Conservation (phyloP, 2,113 vertebrate species). For the Guaruba guarouba region DNA sequence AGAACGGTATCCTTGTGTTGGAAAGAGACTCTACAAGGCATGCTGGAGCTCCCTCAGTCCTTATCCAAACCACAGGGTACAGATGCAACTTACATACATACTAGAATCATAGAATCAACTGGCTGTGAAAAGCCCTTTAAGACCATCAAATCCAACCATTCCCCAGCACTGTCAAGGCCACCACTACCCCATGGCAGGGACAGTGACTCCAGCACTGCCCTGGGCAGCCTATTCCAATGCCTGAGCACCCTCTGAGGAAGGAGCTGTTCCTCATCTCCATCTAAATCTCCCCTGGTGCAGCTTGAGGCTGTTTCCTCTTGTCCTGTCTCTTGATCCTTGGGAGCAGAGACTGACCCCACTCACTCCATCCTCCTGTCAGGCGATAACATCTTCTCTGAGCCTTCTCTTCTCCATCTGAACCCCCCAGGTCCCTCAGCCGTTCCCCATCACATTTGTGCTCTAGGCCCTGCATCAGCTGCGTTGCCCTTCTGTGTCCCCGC, state of each 20-base stretch:
- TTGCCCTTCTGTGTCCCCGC: neutral
- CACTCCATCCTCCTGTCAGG: too few relatives aligned
- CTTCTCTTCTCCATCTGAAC: neutral
- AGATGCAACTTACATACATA: neutral
- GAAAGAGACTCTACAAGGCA: neutral
- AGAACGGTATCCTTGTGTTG: fast-evolving
- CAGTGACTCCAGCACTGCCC: neutral
- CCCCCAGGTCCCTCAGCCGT: neutral
- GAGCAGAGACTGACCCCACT: too few relatives aligned
- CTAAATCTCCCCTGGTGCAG: too few relatives aligned
- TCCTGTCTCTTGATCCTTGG: too few relatives aligned
- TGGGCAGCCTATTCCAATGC: neutral
- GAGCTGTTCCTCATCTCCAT: neutral
- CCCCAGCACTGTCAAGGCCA: neutral
- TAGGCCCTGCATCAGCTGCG: neutral
- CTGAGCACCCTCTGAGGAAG: neutral
- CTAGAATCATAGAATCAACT: neutral
- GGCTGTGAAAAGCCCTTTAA: neutral
- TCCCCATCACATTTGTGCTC: neutral
- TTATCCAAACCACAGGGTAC: neutral
- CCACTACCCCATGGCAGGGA: neutral
- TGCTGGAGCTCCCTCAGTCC: neutral
- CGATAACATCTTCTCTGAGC: too few relatives aligned
- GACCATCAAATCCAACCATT: neutral
- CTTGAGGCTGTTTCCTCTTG: too few relatives aligned